Evolutionary conservation across 2,113 vertebrate genomes (phyloP), one percentile per base, ranked within the genome.

Genomic region (Datnioides undecimradiatus): DNA sequence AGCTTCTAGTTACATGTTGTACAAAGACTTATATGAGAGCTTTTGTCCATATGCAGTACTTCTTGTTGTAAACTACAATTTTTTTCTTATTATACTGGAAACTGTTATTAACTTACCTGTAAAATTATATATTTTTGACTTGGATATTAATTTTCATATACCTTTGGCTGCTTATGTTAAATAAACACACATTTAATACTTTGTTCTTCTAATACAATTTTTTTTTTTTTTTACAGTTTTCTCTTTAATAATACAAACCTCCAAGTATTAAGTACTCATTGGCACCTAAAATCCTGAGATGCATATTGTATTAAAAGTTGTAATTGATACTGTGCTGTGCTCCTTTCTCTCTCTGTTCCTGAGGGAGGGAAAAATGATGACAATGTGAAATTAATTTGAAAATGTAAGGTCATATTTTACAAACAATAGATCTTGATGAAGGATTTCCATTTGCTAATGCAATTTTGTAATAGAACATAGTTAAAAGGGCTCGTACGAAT

Each of bases 351-450:
- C 6, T 48, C 41, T 11, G 11, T 52, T 29, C 36, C 29, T 4
- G 5, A 6, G 25, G 38, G 43, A 62, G 38, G 43, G 58, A 0
- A 16, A 64, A 51, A 1, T 5, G 9, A 1, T 5, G 9, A 82
- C 66, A 69, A 54, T 21, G 23, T 29, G 29, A 45, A 71, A 49
- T 78, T 80, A 16, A 78, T 70, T 73, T 66, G n/a, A 82, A 81
- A 78, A 72, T 75, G 16, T 68, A 78, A 62, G 21, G 43, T 82
- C 27, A 45, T 25, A 78, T 63, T 74, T 73, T n/a, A 76, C 63
- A 80, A 85, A 86, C 67, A 91, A 83, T 72, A 55, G 34, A 60
- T 74, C 8, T 29, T 54, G 27, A 89, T 87, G 54, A 87, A 64
- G 31, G 31, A 60, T 72, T 33, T 40, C 12, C 19, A 71, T 91